A percentile compares a stretch with the other conserved stretches of the same genome.
These are phyloP conservation scores for Drosophila grimshawi DNA, from an alignment of 1,140 invertebrate genomes.

Conservation along the genomic window DNA sequence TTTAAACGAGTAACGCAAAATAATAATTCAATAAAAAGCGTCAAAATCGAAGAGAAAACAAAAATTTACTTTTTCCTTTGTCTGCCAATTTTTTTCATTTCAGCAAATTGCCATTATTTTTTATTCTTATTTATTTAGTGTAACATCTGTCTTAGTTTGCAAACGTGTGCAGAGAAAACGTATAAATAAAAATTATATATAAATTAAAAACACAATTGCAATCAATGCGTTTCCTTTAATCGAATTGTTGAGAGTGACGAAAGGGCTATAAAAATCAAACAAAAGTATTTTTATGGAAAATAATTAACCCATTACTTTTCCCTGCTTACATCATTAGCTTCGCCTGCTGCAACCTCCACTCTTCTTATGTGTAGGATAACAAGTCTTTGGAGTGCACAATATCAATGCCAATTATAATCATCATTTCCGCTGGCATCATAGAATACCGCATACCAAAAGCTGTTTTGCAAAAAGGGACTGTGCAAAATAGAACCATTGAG, in stretches of 20 bases:
- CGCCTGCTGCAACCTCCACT: not conserved
- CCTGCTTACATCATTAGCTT: not conserved
- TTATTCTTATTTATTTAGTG: conserved; percentile 14
- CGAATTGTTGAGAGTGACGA: no score
- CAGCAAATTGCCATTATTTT: conserved; percentile 13
- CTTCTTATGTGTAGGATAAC: not conserved
- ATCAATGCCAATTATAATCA: conserved; percentile 28
- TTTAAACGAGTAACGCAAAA: conserved; percentile 66
- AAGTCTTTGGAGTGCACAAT: not conserved
- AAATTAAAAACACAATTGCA: conserved; percentile 48
- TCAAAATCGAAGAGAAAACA: conserved; percentile 30
- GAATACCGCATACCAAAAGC: conserved; percentile 18
- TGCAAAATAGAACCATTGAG: conserved; percentile 4
- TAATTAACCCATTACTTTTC: not conserved
- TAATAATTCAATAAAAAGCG: conserved; percentile 62
- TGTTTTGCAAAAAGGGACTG: conserved; percentile 1
- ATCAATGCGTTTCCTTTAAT: not conserved
- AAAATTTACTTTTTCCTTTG: conserved; percentile 26
- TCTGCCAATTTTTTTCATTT: conserved; percentile 13
- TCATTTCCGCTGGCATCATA: conserved; percentile 10
- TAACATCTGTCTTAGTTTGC: conserved; percentile 33
- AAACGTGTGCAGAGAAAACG: conserved; percentile 75
- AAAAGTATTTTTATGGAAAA: no score
- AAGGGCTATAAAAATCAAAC: no score
- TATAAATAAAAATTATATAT: conserved; percentile 81